Conservation (phyloP, 2,113 vertebrate genomes). For the Cochlearius cochlearius region DNA sequence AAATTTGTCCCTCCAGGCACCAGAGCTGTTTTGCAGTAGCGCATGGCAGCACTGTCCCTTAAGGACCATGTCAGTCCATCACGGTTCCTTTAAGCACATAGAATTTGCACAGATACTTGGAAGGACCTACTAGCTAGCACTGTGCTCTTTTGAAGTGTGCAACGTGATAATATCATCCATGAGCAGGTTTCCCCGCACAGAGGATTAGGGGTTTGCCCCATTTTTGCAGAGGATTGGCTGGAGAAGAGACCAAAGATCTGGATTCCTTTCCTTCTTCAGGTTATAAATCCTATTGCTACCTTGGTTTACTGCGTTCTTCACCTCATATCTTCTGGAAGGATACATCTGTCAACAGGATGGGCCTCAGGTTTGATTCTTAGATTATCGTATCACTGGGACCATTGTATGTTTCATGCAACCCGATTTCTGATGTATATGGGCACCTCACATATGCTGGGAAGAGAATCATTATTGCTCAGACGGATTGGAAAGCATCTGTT, state of each 20-base stretch:
- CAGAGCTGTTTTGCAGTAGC: background rate
- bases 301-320: background rate
- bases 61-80: background rate
- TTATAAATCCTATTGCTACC: background rate
- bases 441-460: background rate
- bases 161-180: background rate
- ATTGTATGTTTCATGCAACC: background rate
- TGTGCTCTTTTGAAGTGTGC: background rate
- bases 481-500: background rate
- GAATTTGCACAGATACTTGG: background rate
- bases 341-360: background rate
- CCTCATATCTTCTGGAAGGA: background rate
- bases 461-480: background rate
- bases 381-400: background rate
- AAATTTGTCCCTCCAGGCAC: background rate
- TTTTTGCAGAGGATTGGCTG: background rate
- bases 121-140: background rate
- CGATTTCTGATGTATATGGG: background rate
- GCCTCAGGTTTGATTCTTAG: background rate
- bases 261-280: background rate
- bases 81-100: fast-evolving
- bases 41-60: background rate
- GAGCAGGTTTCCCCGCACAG: background rate
- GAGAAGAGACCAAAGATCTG: background rate
- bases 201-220: background rate